phyloP scores from a whole-genome alignment of 2,113 vertebrate species.

The Heloderma charlesbogerti region DNA sequence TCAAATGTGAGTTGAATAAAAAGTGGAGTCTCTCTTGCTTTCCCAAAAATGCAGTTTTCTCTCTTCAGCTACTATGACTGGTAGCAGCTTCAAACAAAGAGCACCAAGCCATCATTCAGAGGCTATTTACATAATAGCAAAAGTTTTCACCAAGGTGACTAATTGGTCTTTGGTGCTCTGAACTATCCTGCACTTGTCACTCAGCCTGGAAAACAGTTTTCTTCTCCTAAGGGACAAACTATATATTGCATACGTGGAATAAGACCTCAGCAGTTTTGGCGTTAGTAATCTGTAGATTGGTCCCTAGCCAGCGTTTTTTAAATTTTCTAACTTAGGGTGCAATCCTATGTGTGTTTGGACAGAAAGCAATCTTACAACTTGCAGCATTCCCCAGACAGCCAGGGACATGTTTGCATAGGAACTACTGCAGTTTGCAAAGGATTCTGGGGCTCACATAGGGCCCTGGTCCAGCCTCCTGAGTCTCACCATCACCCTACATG shows the following conservation, averaged over 20 bases:
- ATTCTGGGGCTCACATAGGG: not conserved
- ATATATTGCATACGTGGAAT: not conserved
- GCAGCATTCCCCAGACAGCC: no score
- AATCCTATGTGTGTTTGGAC: no score
- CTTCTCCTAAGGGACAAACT: not conserved
- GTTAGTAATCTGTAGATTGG: not conserved
- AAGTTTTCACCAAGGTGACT: slow-evolving; percentile 13
- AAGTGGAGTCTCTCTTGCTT: not conserved
- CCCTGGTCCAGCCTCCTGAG: not conserved
- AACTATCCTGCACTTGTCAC: not conserved
- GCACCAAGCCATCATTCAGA: not conserved
- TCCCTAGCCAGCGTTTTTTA: no score
- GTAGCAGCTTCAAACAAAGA: not conserved
- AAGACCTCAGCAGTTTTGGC: not conserved
- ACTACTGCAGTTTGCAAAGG: not conserved
- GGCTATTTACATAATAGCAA: slow-evolving; percentile 13
- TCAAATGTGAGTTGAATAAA: slow-evolving; percentile 26
- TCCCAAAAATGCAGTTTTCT: not conserved
- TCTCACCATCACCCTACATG: not conserved
- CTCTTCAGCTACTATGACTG: not conserved
- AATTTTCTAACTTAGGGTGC: not conserved
- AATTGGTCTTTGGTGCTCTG: not conserved
- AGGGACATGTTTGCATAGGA: not conserved
- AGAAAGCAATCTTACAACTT: no score
- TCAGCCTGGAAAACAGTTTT: not conserved